A percentile compares a stretch with the other conserved stretches of the same genome.
These are phyloP conservation scores for Miniopterus natalensis DNA, from an alignment of 2,113 vertebrate species.

Conservation along the genomic window DNA sequence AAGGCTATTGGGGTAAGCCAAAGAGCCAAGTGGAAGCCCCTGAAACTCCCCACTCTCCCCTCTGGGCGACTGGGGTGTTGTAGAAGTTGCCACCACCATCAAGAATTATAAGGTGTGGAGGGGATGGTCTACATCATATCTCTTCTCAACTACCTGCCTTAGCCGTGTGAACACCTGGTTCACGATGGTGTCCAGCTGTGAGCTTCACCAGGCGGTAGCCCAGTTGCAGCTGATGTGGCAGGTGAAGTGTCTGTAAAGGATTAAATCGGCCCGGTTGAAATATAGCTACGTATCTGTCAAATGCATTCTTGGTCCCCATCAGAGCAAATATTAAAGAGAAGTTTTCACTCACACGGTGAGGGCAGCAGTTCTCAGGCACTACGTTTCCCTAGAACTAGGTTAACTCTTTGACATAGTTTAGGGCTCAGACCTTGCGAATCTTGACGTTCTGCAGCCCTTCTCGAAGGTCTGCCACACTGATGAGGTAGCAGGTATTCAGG, in stretches of 20 bases:
- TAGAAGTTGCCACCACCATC: not conserved
- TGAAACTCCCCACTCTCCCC: not conserved
- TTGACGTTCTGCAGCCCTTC: not conserved
- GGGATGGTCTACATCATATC: not conserved
- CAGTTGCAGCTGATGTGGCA: not conserved
- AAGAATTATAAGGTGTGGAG: not conserved
- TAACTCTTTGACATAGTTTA: not conserved
- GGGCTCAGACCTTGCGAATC: not conserved
- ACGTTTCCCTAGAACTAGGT: not conserved
- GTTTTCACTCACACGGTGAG: not conserved
- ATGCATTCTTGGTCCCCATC: not conserved
- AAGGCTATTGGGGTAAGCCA: not conserved
- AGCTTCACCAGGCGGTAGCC: not conserved
- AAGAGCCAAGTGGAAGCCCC: not conserved
- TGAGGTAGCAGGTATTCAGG: not conserved
- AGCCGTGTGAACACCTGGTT: not conserved
- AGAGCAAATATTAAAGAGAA: conserved; percentile 43
- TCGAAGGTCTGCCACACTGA: not conserved
- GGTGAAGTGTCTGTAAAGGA: not conserved
- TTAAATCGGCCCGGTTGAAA: not conserved
- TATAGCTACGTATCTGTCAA: not conserved
- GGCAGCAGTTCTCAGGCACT: not conserved
- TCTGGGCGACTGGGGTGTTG: not conserved
- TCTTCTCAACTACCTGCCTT: not conserved
- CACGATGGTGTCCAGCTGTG: not conserved